Conservation (phyloP, 2,888 invertebrate species). For the Diogma glabrata region DNA sequence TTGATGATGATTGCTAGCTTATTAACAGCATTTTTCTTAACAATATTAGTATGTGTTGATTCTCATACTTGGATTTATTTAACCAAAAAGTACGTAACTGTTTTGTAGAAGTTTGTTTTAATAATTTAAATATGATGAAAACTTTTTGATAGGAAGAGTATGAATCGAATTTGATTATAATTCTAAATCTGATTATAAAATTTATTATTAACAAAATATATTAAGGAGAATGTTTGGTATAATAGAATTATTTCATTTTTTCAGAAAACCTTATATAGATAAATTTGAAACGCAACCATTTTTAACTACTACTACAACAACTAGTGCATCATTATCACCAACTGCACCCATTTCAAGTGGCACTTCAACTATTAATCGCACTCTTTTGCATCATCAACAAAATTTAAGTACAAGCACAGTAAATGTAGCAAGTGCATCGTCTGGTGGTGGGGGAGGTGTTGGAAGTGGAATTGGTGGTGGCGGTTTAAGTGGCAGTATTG, state of each 20-base stretch:
- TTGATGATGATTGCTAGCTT: conserved; percentile 82
- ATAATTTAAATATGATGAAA: conserved; percentile 7
- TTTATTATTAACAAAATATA: neutral
- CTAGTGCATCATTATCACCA: conserved; percentile 33
- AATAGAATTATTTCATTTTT: conserved; percentile 4
- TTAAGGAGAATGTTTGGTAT: neutral
- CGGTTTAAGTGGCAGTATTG: conserved; percentile 1
- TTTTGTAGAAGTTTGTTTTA: neutral
- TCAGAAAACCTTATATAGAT: conserved; percentile 29
- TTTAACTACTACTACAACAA: conserved; percentile 32
- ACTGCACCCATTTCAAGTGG: conserved; percentile 30
- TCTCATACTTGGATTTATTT: conserved; percentile 96
- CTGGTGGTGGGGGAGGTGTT: conserved; percentile 20
- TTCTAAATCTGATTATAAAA: conserved; percentile 5
- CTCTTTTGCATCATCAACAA: conserved; percentile 35
- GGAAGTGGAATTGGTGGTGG: conserved; percentile 16
- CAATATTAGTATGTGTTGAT: conserved; percentile 84
- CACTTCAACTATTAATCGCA: conserved; percentile 33
- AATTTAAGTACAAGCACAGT: conserved; percentile 6
- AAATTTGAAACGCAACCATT: conserved; percentile 37
- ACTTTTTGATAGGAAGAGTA: conserved; percentile 9
- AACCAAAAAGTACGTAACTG: conserved; percentile 61
- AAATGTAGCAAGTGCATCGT: conserved; percentile 18
- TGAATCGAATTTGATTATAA: conserved; percentile 2
- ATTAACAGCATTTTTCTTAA: conserved; percentile 77